Conservation (phyloP, 1,140 invertebrate genomes). For the Brachystomella parvula region DNA sequence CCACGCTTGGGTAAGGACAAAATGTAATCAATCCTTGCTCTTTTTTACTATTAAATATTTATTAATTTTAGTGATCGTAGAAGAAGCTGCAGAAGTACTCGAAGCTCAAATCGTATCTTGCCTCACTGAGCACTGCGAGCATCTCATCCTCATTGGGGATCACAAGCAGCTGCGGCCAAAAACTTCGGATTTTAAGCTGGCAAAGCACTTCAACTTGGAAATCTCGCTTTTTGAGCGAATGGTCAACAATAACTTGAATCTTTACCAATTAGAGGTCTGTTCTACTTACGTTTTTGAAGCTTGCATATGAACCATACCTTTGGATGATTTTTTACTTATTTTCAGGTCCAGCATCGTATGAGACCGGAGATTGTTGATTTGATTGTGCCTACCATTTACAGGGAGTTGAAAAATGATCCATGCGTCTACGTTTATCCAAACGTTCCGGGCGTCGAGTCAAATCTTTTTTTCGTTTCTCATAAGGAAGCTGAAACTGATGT, state of each 20-base stretch:
- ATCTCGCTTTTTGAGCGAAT: constrained; percentile 44
- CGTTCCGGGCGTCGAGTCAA: constrained; percentile 30
- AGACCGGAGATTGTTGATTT: constrained; percentile 36
- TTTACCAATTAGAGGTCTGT: constrained; percentile 18
- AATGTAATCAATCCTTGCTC: neutral
- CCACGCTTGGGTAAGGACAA: constrained; percentile 41
- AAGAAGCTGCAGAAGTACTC: constrained; percentile 77
- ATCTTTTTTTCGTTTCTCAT: constrained; percentile 38
- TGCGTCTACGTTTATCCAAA: constrained; percentile 25
- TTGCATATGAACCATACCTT: neutral
- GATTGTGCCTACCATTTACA: constrained; percentile 36
- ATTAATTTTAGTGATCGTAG: constrained; percentile 53
- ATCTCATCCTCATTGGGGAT: constrained; percentile 69
- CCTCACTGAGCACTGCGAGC: constrained; percentile 60
- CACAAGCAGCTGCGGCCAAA: constrained; percentile 43
- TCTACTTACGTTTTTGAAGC: too few species aligned
- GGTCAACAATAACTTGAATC: constrained; percentile 40
- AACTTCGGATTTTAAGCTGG: constrained; percentile 41
- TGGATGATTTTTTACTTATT: neutral
- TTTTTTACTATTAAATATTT: neutral
- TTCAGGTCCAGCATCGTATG: constrained; percentile 37
- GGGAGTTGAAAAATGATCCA: constrained; percentile 34
- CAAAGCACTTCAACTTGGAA: constrained; percentile 42
- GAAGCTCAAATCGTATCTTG: constrained; percentile 67
- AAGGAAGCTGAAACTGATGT: constrained; percentile 17